Evolutionary conservation across 2,113 vertebrate species (phyloP).

Genomic region (Halichoerus grypus): DNA sequence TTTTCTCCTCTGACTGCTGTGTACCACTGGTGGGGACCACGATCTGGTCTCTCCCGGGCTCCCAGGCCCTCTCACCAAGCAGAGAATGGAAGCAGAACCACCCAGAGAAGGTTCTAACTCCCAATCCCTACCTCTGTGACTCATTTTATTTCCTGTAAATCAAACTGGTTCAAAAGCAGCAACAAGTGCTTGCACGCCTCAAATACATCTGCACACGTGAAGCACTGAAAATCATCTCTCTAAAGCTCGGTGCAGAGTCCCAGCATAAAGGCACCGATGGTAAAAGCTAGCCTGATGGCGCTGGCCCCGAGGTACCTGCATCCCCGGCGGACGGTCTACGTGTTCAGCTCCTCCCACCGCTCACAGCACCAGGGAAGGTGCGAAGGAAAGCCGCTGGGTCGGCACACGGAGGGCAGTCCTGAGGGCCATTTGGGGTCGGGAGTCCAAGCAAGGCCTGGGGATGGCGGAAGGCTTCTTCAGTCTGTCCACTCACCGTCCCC

Average conservation of each 20-base stretch:
- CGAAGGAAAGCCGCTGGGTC: no score
- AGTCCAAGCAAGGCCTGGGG: background rate
- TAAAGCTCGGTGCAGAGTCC: background rate
- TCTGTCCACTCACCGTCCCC: background rate
- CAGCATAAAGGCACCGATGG: fast-evolving
- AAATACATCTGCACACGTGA: fast-evolving
- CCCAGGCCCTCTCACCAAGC: background rate
- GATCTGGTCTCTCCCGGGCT: background rate
- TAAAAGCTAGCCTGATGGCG: background rate
- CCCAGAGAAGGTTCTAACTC: background rate
- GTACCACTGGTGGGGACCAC: background rate
- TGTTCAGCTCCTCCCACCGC: no score
- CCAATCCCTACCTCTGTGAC: background rate
- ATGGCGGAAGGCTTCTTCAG: background rate
- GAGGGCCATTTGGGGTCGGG: background rate
- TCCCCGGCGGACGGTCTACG: fast-evolving
- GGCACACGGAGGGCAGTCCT: background rate
- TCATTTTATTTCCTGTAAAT: background rate
- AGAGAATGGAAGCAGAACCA: background rate
- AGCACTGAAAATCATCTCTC: background rate
- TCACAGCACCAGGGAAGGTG: background rate
- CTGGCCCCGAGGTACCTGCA: background rate
- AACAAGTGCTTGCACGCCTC: background rate
- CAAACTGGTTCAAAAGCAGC: background rate
- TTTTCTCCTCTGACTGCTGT: background rate